These are phyloP conservation scores for Lepidocolaptes lacrymiger DNA, from an alignment of 2,797 vertebrate genomes.

Conservation along the genomic window DNA sequence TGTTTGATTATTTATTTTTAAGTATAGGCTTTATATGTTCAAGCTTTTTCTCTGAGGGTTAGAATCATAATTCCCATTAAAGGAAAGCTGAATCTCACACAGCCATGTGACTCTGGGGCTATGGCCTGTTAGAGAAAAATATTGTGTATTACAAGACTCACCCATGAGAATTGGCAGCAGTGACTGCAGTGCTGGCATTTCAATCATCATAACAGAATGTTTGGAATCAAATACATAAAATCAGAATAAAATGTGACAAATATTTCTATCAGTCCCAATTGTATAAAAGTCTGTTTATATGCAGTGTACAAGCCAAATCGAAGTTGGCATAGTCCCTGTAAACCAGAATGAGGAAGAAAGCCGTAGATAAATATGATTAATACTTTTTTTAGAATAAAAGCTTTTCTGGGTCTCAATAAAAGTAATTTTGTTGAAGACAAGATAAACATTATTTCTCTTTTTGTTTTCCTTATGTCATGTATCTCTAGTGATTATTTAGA, in stretches of 20 bases:
- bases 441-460: neutral
- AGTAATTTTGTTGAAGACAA: neutral
- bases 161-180: neutral
- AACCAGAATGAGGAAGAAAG: neutral
- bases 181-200: neutral
- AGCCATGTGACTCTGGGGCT: neutral
- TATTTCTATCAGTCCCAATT: neutral
- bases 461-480: neutral
- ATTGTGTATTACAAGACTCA: neutral
- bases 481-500: neutral
- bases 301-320: neutral
- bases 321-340: neutral
- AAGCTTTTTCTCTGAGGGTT: neutral
- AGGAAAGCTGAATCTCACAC: neutral
- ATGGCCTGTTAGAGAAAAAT: neutral
- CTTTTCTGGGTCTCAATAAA: neutral
- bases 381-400: neutral
- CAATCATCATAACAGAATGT: neutral
- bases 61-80: neutral
- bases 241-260: constrained; percentile 9
- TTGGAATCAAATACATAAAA: constrained; percentile 28
- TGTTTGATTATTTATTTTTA: neutral
- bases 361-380: neutral
- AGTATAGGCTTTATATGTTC: neutral
- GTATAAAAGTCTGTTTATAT: neutral